A percentile compares a stretch with the other conserved stretches of the same genome.
Conservation (phyloP, 2,888 invertebrate species). For the Pachycephus smyrnensis region DNA sequence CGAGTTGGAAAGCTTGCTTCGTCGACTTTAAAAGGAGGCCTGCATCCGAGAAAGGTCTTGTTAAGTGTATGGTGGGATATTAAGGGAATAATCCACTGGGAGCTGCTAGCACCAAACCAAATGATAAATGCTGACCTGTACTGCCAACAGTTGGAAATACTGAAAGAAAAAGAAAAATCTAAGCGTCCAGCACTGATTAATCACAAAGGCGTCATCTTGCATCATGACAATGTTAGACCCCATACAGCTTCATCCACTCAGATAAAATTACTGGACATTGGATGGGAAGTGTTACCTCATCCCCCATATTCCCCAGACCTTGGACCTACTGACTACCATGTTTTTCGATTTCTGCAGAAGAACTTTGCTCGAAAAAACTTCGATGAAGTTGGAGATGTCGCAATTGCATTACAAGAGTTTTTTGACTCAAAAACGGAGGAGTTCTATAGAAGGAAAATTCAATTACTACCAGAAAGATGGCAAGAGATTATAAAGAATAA, state of each 20-base stretch:
- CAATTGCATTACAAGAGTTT: too few relatives aligned
- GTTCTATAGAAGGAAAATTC: conserved; percentile 9
- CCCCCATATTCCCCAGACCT: too few relatives aligned
- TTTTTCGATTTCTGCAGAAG: too few relatives aligned
- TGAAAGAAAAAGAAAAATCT: conserved; percentile 22
- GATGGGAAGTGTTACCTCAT: conserved; percentile 12
- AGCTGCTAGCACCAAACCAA: conserved; percentile 29
- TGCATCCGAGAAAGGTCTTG: conserved; percentile 26
- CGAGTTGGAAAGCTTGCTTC: conserved; percentile 19
- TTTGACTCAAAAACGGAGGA: too few relatives aligned
- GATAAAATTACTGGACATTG: conserved; percentile 10
- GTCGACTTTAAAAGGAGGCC: conserved; percentile 17
- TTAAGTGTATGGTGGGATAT: conserved; percentile 28
- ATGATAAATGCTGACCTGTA: conserved; percentile 23
- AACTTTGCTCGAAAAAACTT: too few relatives aligned
- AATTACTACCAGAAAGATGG: conserved; percentile 6
- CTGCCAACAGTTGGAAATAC: conserved; percentile 16
- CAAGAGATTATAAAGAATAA: conserved; percentile 13
- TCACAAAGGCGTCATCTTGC: conserved; percentile 37
- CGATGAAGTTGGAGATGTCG: too few relatives aligned
- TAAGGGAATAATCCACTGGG: conserved; percentile 20
- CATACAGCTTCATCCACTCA: conserved; percentile 15
- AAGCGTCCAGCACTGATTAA: conserved; percentile 22
- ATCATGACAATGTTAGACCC: conserved; percentile 41
- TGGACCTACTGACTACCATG: neutral